Evolutionary conservation across 2,113 vertebrate species (phyloP).

Genomic region (Datnioides undecimradiatus): DNA sequence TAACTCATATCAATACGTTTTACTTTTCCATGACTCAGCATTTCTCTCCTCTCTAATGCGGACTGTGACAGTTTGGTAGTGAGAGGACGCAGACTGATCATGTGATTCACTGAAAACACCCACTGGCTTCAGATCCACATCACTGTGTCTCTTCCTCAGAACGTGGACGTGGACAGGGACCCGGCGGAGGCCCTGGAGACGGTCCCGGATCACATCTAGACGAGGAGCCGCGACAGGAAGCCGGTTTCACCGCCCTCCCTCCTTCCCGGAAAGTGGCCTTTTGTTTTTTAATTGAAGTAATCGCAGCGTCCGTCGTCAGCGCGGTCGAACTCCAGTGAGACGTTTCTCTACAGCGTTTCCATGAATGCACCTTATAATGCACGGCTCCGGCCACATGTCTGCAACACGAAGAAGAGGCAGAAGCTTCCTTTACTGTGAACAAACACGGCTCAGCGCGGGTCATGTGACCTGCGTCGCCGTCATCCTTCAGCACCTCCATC

Average conservation of each 20-base stretch:
- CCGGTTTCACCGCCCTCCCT: neutral
- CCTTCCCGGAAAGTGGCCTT: conserved; percentile 27
- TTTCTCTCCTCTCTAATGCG: no score
- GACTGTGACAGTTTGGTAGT: no score
- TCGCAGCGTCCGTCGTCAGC: neutral
- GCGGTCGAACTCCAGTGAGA: neutral
- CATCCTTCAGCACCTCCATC: no score
- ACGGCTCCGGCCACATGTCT: conserved; percentile 21
- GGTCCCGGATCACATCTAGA: conserved; percentile 83
- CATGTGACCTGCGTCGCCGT: neutral
- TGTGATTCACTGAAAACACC: no score
- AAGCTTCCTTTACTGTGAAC: conserved; percentile 10
- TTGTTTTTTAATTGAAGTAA: conserved; percentile 27
- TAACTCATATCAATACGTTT: no score
- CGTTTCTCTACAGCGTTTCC: neutral
- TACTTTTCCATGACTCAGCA: no score
- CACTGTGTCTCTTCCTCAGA: conserved; percentile 66
- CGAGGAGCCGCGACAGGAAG: neutral
- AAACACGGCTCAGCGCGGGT: neutral
- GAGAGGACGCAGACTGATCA: no score
- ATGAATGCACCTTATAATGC: conserved; percentile 55
- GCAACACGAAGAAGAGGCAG: neutral
- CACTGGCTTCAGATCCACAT: neutral
- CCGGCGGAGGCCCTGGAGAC: conserved; percentile 85
- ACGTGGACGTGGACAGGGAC: conserved; percentile 88